Percentiles rank a stretch among this genome's conserved stretches.
Conservation (phyloP, 2,113 vertebrate genomes). For the Nycticorax nycticorax region DNA sequence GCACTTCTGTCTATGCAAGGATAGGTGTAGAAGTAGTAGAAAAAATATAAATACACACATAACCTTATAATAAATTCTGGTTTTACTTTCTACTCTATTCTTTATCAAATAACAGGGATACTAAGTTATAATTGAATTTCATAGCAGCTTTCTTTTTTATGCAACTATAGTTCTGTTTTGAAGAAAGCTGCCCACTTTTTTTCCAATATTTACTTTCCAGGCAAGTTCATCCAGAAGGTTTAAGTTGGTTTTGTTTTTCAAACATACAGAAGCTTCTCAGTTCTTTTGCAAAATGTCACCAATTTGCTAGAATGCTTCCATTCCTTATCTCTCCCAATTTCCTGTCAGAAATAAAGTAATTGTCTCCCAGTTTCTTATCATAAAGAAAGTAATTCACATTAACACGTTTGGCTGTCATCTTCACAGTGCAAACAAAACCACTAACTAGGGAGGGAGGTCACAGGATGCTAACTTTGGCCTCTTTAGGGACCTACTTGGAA, state of each 20-base stretch:
- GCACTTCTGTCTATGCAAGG: neutral
- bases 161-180: neutral
- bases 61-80: neutral
- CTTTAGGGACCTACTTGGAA: too few species aligned
- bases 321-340: neutral
- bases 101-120: neutral
- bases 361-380: neutral
- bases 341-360: neutral
- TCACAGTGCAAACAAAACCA: neutral
- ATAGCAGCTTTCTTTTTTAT: neutral
- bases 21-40: neutral
- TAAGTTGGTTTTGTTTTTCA: neutral
- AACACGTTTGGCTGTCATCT: neutral
- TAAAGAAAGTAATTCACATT: neutral
- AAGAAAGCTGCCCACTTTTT: neutral
- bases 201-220: neutral
- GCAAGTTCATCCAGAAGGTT: neutral
- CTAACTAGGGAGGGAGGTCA: neutral
- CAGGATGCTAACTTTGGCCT: too few species aligned
- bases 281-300: neutral
- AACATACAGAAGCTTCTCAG: neutral
- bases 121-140: neutral
- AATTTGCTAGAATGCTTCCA: neutral
- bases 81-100: neutral
- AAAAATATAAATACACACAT: neutral